A percentile compares a stretch with the other conserved stretches of the same genome.
phyloP scores from a whole-genome alignment of 2,797 vertebrate genomes.

The Picus viridis region DNA sequence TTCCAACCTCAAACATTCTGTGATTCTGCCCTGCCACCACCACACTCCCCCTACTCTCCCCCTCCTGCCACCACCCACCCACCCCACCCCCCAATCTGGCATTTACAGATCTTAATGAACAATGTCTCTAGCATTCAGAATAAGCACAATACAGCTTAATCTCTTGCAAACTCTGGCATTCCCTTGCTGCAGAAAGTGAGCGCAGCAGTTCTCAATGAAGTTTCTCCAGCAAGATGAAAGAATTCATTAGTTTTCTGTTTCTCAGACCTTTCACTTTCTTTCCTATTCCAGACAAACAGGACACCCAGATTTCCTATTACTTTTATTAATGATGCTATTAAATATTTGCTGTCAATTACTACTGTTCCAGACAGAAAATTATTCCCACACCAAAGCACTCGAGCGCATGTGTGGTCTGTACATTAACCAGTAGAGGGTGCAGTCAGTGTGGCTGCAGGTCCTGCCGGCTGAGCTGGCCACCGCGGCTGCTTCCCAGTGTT shows the following conservation, averaged over 20 bases:
- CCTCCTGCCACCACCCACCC: too few relatives aligned
- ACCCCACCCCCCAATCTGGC: not conserved
- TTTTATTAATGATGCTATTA: not conserved
- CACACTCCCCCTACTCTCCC: not conserved
- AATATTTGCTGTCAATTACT: not conserved
- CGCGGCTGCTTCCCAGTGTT: not conserved
- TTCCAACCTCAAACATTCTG: too few relatives aligned
- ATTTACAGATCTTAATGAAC: constrained; percentile 48
- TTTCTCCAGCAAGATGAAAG: not conserved
- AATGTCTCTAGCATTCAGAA: not conserved
- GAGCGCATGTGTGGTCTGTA: not conserved
- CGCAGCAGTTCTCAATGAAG: not conserved
- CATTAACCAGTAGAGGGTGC: constrained; percentile 69
- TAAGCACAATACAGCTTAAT: not conserved
- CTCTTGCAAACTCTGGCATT: not conserved
- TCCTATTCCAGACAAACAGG: not conserved
- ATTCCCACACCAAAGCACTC: not conserved
- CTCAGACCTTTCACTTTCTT: not conserved
- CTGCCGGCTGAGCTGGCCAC: not conserved
- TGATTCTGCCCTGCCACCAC: too few relatives aligned
- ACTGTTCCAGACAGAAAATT: not conserved
- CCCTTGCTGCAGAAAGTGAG: not conserved
- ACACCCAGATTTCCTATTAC: not conserved
- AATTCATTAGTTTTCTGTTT: not conserved
- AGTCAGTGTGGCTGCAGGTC: constrained; percentile 27